These are phyloP conservation scores for Rhynchomys soricoides DNA, from an alignment of 2,113 vertebrate genomes.

Conservation along the genomic window DNA sequence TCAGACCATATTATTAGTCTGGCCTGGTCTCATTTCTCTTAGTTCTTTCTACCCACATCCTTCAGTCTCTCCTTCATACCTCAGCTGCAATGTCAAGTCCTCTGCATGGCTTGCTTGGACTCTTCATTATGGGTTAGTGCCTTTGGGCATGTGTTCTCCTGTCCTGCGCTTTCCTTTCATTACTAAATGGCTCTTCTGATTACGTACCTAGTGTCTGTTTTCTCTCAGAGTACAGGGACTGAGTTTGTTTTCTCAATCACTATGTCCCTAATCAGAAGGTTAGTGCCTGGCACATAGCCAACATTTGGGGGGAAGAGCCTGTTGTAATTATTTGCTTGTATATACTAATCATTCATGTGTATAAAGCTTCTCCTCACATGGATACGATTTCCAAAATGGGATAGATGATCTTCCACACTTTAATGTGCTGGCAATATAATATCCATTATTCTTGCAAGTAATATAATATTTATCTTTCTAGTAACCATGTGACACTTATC, in stretches of 20 bases:
- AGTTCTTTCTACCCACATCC: not conserved
- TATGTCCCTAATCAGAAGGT: not conserved
- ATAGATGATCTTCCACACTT: conserved; percentile 40
- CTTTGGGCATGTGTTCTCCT: not conserved
- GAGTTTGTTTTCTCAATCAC: conserved; percentile 26
- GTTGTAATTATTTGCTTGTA: conserved; percentile 30
- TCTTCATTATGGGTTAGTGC: not conserved
- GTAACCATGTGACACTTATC: conserved; percentile 37
- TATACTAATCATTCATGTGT: not conserved
- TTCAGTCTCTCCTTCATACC: not conserved
- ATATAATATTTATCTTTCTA: not conserved
- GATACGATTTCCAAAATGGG: not conserved
- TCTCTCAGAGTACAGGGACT: not conserved
- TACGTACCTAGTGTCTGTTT: conserved; percentile 28
- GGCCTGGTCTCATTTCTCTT: not conserved
- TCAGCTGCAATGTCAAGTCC: conserved; percentile 11
- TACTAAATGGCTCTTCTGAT: not conserved
- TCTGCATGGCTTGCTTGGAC: not conserved
- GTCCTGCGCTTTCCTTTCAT: conserved; percentile 8
- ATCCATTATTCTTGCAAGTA: not conserved
- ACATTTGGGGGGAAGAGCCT: not conserved
- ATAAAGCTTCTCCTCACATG: not conserved
- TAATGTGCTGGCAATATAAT: not conserved
- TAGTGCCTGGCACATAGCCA: not conserved
- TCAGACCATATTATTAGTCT: not conserved